Base-by-base conservation (phyloP, 1,140 invertebrate species). In the Elysia chlorotica region DNA sequence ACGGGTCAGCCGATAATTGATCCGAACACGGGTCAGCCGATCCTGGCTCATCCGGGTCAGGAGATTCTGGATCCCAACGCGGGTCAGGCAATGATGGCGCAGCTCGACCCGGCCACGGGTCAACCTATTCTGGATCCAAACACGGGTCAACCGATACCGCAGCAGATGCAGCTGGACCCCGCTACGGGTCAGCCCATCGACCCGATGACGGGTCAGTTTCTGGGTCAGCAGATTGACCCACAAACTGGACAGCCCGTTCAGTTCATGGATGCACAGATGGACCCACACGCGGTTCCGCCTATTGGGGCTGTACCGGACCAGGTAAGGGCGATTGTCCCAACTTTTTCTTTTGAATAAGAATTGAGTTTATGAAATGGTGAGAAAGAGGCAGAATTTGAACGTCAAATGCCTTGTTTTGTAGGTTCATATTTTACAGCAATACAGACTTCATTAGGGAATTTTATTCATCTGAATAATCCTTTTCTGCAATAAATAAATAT, bases 171-270 rank as follows among this genome's bases (percentile, higher is more conserved):
- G 37, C 19, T 62, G 3, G 59, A 71, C 30, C 71, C 71, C 2
- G 4, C 25, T 19, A 65, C 62, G 21, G 25, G 31, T 17, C 68
- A 70, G 56, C 68, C 68, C 17, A 57, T 68, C 36, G 61, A 63
- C 61, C 61, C 61, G 3, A 4, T 6, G 4, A 63, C 25, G 28
- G 61, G 61, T 4, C 61, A 63, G 21, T 33, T 63, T 4, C 28
- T 63, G 30, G 41, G 41, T n/a, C 10, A 10, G 10, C 41, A 48
- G 10, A 48, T 48, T 14, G 41, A 48, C n/a, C 41, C 41, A 10
- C 41, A 48, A 10, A 48, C 41, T 48, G 41, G 41, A 48, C 41
- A 48, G 41, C 41, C 41, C n/a, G 41, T 48, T 10, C 41, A 10
- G 41, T n/a, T n/a, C n/a, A n/a, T n/a, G n/a, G n/a, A n/a, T n/a